Percentiles rank a stretch among this genome's conserved stretches.
Conservation (phyloP, 2,113 vertebrate genomes). For the Orycteropus afer region DNA sequence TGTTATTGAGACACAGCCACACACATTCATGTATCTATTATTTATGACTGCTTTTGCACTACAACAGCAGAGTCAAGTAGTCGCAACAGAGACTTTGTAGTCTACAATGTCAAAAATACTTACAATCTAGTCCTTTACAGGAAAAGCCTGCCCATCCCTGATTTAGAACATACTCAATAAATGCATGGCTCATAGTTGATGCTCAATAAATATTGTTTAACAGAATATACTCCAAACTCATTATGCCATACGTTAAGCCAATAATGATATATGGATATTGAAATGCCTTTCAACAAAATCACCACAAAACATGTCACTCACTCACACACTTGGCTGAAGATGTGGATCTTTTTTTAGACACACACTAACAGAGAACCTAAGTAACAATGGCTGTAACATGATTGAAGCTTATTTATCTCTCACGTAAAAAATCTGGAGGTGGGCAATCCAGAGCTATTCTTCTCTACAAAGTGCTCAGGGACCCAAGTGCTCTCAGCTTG, state of each 20-base stretch:
- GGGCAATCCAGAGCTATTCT: neutral
- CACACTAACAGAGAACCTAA: no score
- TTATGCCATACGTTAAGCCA: neutral
- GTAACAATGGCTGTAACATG: neutral
- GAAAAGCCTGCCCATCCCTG: no score
- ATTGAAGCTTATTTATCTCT: neutral
- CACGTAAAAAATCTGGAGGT: neutral
- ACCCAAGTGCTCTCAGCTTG: neutral
- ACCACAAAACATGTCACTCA: neutral
- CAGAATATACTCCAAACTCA: neutral
- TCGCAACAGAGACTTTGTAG: neutral
- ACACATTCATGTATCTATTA: neutral
- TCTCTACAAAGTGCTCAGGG: neutral
- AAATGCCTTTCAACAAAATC: neutral
- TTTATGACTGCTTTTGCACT: neutral
- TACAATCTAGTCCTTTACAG: no score
- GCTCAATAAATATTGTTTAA: neutral
- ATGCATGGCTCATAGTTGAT: neutral
- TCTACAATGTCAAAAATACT: neutral
- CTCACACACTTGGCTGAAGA: neutral
- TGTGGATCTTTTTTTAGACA: neutral
- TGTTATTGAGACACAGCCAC: constrained; percentile 46
- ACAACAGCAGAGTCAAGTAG: neutral
- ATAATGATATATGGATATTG: neutral
- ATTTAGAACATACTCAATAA: neutral